Conservation (phyloP, 2,113 vertebrate genomes). For the Phoenicopterus ruber region DNA sequence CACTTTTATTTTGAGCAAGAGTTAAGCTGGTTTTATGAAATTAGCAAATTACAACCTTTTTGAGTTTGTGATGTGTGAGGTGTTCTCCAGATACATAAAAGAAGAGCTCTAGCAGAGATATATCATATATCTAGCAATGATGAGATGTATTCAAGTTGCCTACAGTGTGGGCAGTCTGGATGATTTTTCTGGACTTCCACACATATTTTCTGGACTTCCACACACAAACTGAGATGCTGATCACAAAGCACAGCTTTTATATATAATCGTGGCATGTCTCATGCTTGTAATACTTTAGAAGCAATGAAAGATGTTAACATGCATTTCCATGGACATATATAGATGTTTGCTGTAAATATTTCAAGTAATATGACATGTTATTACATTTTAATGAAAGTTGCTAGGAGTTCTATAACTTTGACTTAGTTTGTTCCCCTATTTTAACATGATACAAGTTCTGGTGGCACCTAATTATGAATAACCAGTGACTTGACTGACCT, state of each 20-base stretch:
- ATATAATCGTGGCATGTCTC: background rate
- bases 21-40: background rate
- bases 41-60: background rate
- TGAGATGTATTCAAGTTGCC: background rate
- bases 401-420: background rate
- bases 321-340: conserved; percentile 11
- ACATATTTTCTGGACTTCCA: background rate
- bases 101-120: background rate
- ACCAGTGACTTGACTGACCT: background rate
- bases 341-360: conserved; percentile 41
- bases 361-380: conserved; percentile 11
- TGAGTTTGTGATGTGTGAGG: background rate
- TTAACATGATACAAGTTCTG: background rate
- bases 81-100: background rate
- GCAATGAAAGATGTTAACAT: conserved; percentile 11
- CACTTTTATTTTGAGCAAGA: background rate
- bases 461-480: background rate
- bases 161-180: background rate
- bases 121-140: background rate
- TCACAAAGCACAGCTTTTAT: background rate
- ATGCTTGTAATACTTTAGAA: background rate
- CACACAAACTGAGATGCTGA: background rate
- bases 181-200: background rate
- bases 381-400: conserved; percentile 45
- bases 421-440: background rate